phyloP scores from a whole-genome alignment of 2,888 invertebrate species.

The Hermaeophaga mercurialis region DNA sequence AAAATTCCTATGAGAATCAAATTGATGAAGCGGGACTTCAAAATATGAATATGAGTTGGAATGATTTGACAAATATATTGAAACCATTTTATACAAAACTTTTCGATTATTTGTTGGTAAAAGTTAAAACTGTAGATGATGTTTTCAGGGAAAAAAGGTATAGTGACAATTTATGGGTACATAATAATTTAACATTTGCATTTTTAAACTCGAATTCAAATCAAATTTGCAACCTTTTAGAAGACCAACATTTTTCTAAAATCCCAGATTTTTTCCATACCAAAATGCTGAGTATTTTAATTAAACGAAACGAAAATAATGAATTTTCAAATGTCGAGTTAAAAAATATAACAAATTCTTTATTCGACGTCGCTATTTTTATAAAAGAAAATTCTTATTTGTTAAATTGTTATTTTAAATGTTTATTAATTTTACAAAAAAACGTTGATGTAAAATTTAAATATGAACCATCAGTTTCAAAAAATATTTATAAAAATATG shows the following conservation, averaged over 20 bases:
- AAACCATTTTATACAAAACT: conserved; percentile 28
- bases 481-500: conserved; percentile 40
- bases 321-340: conserved; percentile 21
- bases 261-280: conserved; percentile 36
- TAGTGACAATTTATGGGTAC: conserved; percentile 38
- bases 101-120: conserved; percentile 41
- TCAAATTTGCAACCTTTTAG: conserved; percentile 24
- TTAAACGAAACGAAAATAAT: conserved; percentile 30
- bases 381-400: conserved; percentile 33
- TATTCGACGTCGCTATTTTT: conserved; percentile 27
- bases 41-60: conserved; percentile 25
- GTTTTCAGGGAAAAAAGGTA: conserved; percentile 28
- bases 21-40: conserved; percentile 15
- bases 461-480: conserved; percentile 10
- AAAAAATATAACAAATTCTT: conserved; percentile 26
- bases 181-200: conserved; percentile 41
- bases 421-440: conserved; percentile 34
- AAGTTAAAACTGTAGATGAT: conserved; percentile 26
- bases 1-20: conserved; percentile 22
- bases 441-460: background rate
- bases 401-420: conserved; percentile 40
- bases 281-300: conserved; percentile 40
- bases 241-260: conserved; percentile 19
- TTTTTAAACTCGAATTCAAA: conserved; percentile 28
- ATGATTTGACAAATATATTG: conserved; percentile 25